Evolutionary conservation across 2,888 invertebrate species (phyloP).

Genomic region (Cetonia aurata): DNA sequence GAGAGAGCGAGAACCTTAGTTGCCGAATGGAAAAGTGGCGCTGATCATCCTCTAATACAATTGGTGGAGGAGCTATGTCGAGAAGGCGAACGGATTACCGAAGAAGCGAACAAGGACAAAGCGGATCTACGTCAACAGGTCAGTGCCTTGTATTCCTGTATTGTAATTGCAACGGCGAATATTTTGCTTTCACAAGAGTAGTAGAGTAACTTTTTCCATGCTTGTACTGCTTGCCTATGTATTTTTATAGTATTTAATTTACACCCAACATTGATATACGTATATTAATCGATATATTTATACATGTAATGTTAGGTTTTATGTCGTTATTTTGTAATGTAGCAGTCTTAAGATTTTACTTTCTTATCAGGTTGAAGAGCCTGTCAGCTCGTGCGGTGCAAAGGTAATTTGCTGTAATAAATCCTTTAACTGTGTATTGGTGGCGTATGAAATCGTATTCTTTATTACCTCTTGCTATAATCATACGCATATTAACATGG

Average conservation of each 20-base stretch:
- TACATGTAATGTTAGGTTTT: too few relatives aligned
- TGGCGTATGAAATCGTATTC: background rate
- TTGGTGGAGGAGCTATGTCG: conserved; percentile 74
- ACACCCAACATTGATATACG: too few relatives aligned
- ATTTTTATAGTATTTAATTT: too few relatives aligned
- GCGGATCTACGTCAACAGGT: conserved; percentile 85
- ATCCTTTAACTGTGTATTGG: background rate
- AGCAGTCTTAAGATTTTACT: conserved; percentile 6
- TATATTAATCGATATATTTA: too few relatives aligned
- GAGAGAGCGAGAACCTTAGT: conserved; percentile 66
- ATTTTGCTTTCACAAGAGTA: too few relatives aligned
- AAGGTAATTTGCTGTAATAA: conserved; percentile 67
- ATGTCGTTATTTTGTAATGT: background rate
- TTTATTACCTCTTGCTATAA: background rate
- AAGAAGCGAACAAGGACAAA: conserved; percentile 75
- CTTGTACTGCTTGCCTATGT: conserved; percentile 25
- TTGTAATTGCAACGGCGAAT: too few relatives aligned
- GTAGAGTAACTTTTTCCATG: conserved; percentile 37
- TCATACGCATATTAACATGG: too few relatives aligned
- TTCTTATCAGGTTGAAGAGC: conserved; percentile 52
- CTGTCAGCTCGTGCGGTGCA: conserved; percentile 69
- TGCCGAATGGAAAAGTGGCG: conserved; percentile 63
- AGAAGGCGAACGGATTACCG: conserved; percentile 73
- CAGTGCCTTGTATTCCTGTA: conserved; percentile 48
- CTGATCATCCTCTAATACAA: conserved; percentile 67